phyloP scores from a whole-genome alignment of 2,888 invertebrate species.

The Miltochrista miniata region DNA sequence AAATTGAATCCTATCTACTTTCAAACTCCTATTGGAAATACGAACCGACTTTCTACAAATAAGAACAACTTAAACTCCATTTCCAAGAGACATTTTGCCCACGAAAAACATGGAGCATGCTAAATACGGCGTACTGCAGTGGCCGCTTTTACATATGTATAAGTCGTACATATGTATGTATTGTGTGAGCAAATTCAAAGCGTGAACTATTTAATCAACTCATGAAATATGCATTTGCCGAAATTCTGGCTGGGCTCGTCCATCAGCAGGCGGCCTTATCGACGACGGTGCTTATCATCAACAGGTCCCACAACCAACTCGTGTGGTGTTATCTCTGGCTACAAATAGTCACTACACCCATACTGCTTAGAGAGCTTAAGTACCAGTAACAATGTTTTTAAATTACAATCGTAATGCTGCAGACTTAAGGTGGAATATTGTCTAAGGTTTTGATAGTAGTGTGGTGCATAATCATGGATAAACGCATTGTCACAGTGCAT shows the following conservation, averaged over 20 bases:
- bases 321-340: slow-evolving; percentile 80
- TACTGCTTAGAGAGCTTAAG: slow-evolving; percentile 47
- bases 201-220: slow-evolving; percentile 82
- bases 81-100: slow-evolving; percentile 30
- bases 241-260: slow-evolving; percentile 77
- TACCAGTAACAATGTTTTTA: slow-evolving; percentile 5
- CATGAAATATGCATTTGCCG: slow-evolving; percentile 82
- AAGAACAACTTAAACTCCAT: slow-evolving; percentile 16
- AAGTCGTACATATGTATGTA: slow-evolving; percentile 48
- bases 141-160: slow-evolving; percentile 51
- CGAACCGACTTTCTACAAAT: slow-evolving; percentile 12
- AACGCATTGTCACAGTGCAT: slow-evolving; percentile 78
- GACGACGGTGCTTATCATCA: slow-evolving; percentile 81
- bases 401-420: slow-evolving; percentile 32
- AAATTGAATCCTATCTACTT: not conserved
- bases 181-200: slow-evolving; percentile 63
- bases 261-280: slow-evolving; percentile 77
- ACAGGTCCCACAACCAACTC: slow-evolving; percentile 79
- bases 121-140: slow-evolving; percentile 48
- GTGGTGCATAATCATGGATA: slow-evolving; percentile 68
- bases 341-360: slow-evolving; percentile 68
- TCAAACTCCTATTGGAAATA: slow-evolving; percentile 10
- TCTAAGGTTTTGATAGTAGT: slow-evolving; percentile 20
- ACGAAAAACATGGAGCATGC: slow-evolving; percentile 33
- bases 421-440: slow-evolving; percentile 30